Evolutionary conservation across 2,797 vertebrate species (phyloP).

Genomic region (Fistularia commersonii): DNA sequence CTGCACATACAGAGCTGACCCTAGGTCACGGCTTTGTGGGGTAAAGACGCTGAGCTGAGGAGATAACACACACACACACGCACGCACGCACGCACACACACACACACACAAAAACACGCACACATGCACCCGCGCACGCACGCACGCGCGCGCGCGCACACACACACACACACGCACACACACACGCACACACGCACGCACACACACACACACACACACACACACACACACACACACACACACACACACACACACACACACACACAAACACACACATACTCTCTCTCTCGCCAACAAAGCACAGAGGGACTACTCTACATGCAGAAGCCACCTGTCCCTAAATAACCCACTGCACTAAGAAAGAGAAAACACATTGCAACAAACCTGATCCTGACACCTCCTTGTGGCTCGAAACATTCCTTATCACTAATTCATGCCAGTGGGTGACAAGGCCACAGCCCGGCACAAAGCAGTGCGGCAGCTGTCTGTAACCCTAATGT

Average conservation of each 20-base stretch:
- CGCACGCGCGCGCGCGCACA: too few species aligned
- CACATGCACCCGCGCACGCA: too few species aligned
- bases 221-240: constrained; percentile 5
- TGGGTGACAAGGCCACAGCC: constrained; percentile 69
- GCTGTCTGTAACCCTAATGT: constrained; percentile 46
- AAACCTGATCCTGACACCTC: constrained; percentile 82
- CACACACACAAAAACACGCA: neutral
- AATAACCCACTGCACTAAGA: constrained; percentile 60
- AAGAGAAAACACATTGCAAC: constrained; percentile 70
- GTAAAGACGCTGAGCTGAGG: constrained; percentile 64
- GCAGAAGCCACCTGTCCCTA: constrained; percentile 60
- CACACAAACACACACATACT: too few species aligned
- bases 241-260: too few species aligned
- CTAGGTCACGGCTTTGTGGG: constrained; percentile 63
- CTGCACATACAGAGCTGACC: constrained; percentile 54
- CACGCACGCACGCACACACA: constrained; percentile 10
- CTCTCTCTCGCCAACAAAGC: constrained; percentile 34
- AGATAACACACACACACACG: constrained; percentile 49
- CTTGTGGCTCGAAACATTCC: constrained; percentile 77
- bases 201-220: constrained; percentile 14
- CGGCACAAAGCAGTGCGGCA: constrained; percentile 41
- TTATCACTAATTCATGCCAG: constrained; percentile 81
- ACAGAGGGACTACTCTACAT: constrained; percentile 42
- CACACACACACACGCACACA: neutral
- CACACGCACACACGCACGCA: neutral